Percentiles rank a stretch among this genome's conserved stretches.
phyloP scores from a whole-genome alignment of 2,113 vertebrate genomes.

The Corydoras maculifer region DNA sequence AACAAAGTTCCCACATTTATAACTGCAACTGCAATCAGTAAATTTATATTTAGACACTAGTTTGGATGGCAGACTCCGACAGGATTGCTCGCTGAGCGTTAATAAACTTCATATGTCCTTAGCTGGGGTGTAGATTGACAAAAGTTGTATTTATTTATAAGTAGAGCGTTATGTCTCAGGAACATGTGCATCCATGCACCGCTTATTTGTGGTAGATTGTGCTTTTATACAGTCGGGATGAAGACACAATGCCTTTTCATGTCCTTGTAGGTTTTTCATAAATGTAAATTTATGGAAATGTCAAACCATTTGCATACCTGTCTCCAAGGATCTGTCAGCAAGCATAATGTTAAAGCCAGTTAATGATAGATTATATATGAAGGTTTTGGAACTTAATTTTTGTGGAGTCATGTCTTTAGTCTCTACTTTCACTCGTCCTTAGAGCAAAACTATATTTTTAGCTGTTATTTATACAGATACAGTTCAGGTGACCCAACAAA shows the following conservation, averaged over 20 bases:
- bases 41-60: no score
- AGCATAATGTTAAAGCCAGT: conserved; percentile 41
- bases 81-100: no score
- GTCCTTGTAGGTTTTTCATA: conserved; percentile 52
- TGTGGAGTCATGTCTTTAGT: conserved; percentile 24
- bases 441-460: conserved; percentile 13
- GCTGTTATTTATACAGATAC: conserved; percentile 5
- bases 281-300: conserved; percentile 58
- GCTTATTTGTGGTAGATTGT: not conserved
- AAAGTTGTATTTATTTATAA: no score
- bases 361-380: conserved; percentile 52
- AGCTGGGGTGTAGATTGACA: no score
- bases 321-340: conserved; percentile 47
- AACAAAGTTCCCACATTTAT: not conserved
- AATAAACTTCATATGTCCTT: no score
- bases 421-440: not conserved
- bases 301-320: conserved; percentile 49
- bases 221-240: conserved; percentile 2
- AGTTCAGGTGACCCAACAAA: not conserved
- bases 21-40: no score
- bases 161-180: no score
- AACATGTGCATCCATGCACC: no score
- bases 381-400: conserved; percentile 31
- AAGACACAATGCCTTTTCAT: conserved; percentile 46
- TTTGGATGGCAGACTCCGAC: no score